Evolutionary conservation across 2,797 vertebrate genomes (phyloP).

Genomic region (Gallinago stenura): DNA sequence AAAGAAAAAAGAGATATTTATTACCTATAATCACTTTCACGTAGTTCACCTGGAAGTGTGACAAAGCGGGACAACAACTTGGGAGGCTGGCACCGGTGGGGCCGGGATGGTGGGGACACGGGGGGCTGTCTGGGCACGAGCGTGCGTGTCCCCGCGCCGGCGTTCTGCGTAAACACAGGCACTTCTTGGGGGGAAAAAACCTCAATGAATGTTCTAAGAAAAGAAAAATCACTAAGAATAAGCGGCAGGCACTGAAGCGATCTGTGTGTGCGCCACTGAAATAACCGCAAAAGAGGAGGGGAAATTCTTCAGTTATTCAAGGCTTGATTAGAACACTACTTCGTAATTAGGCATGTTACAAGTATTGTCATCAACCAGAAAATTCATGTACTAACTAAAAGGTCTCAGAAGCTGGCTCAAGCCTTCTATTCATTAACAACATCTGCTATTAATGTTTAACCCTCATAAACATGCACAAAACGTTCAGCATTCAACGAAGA

Average conservation of each 20-base stretch:
- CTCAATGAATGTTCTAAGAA: constrained; percentile 56
- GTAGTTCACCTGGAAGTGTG: constrained; percentile 75
- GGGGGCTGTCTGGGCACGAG: neutral
- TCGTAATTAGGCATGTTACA: constrained; percentile 65
- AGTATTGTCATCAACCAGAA: constrained; percentile 72
- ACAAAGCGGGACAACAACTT: constrained; percentile 67
- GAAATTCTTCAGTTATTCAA: constrained; percentile 71
- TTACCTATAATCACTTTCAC: constrained; percentile 95
- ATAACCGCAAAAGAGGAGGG: constrained; percentile 70
- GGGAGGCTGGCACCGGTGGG: constrained; percentile 24
- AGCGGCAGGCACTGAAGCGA: constrained; percentile 61
- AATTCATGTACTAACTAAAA: constrained; percentile 71
- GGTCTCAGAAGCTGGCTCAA: constrained; percentile 67
- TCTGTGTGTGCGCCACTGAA: constrained; percentile 64
- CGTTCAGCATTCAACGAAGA: constrained; percentile 54
- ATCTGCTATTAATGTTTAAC: constrained; percentile 72
- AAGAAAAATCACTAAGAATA: constrained; percentile 62
- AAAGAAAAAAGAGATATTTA: constrained; percentile 90
- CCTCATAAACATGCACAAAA: constrained; percentile 71
- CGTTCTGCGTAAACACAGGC: neutral
- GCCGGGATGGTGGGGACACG: neutral
- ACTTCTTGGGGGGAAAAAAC: constrained; percentile 34
- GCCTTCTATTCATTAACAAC: constrained; percentile 72
- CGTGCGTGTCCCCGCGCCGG: neutral
- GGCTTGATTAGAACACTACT: constrained; percentile 64